A percentile compares a stretch with the other conserved stretches of the same genome.
Evolutionary conservation across 2,888 invertebrate genomes (phyloP).

Genomic region (Cordilura impudica): DNA sequence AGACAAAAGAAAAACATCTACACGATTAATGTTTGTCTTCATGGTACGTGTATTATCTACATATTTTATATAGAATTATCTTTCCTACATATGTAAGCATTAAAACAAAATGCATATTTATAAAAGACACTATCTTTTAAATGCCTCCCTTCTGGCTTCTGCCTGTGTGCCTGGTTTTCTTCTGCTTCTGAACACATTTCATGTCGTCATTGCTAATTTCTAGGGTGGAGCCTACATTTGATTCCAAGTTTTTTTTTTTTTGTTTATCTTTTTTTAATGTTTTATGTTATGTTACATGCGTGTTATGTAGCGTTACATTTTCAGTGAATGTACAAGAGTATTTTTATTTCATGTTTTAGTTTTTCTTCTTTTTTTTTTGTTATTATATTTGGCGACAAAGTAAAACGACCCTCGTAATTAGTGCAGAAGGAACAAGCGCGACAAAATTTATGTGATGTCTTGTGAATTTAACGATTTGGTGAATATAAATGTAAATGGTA

Average conservation of each 20-base stretch:
- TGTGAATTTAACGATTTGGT: slow-evolving; percentile 53
- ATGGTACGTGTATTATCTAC: too few species aligned
- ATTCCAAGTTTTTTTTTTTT: background rate
- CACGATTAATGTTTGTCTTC: too few species aligned
- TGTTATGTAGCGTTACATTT: slow-evolving; percentile 17
- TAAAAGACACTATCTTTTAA: slow-evolving; percentile 1
- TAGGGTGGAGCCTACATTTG: slow-evolving; percentile 44
- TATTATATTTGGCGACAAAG: slow-evolving; percentile 39
- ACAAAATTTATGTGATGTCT: slow-evolving; percentile 57
- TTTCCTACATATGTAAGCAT: too few species aligned
- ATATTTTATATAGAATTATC: too few species aligned
- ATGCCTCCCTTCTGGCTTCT: background rate
- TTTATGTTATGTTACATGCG: slow-evolving; percentile 10
- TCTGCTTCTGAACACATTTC: background rate
- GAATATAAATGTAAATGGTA: slow-evolving; percentile 43
- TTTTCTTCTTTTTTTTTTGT: slow-evolving; percentile 4
- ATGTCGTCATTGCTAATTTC: slow-evolving; percentile 36
- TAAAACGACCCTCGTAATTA: slow-evolving; percentile 61
- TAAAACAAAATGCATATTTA: too few species aligned
- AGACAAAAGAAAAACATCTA: too few species aligned
- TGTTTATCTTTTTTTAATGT: background rate
- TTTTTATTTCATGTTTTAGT: background rate
- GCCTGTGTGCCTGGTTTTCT: background rate
- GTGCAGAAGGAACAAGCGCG: slow-evolving; percentile 59
- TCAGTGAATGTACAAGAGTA: slow-evolving; percentile 7